Base-by-base conservation (phyloP, 2,113 vertebrate genomes). In the Oryctolagus cuniculus region DNA sequence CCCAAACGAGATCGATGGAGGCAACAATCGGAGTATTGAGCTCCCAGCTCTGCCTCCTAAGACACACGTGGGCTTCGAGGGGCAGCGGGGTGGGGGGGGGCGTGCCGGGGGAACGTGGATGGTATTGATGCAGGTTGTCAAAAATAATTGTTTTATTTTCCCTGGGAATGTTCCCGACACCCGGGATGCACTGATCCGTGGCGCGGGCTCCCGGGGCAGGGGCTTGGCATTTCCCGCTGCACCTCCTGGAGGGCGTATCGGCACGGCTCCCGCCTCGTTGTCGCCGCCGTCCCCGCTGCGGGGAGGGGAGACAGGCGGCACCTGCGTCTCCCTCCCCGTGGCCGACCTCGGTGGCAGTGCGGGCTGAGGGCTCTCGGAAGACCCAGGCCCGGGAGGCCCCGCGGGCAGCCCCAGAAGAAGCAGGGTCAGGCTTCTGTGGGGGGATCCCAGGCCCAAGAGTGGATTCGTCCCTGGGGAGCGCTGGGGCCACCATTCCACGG, bases 131-230 rank as follows among this genome's bases (percentile, higher is more conserved):
- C 98, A 93, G 97, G 98, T 98, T 98, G 99, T 99, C 99, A 98
- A 98, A 99, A 99, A 98, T 99, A 99, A 99, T 99, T 99, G 99
- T 98, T 99, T 99, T 98, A 97, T 98, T 98, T 98, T 98, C 98
- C 97, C 97, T 96, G 96, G 98, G 98, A 98, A 98, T 95, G 97
- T 95, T 96, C 92, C 88, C 94, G 97, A 98, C 96, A 93, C 97
- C 98, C 98, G 89, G 94, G 97, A 97, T 73, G 98, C 96, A 44
- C 95, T 98, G 98, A 98, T 98, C 98, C 98, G 70, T 98, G 89
- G 95, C 97, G 75, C 96, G 75, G 96, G 96, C 98, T 98, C 97
- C 74, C 86, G 96, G 34, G 8, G 75, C 4, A 15, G 17, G 75
- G 10, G 11, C n/a, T 25, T 0, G 4, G 83, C 92, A 81, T 97